Evolutionary conservation across 2,888 invertebrate genomes (phyloP), one percentile per base, ranked within the genome.

Genomic region (Hyles lineata): DNA sequence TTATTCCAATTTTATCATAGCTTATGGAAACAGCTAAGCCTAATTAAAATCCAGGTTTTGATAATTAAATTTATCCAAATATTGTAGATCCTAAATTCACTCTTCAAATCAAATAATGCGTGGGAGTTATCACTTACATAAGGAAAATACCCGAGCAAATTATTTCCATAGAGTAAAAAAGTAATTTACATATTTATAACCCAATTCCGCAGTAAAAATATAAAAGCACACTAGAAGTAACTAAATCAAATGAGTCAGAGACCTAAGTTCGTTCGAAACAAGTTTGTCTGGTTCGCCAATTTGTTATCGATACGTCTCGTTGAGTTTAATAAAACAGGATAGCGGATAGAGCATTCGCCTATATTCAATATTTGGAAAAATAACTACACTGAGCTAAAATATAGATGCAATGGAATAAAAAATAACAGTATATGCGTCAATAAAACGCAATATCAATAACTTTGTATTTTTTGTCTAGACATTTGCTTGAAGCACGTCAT

Each of bases 281-380:
- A 83, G 87, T 88, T 84, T 80, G 79, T 78, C 87, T 80, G 80
- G 87, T 88, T 84, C 78, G 77, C 75, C 79, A 79, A 82, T 81
- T 83, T 77, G 79, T 78, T 79, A 83, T 78, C 76, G 77, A 82
- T 81, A 78, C 76, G 74, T 82, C 75, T 78, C 75, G 73, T 74
- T 77, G 74, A 72, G 70, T 78, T 70, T 73, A 76, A 76, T 76
- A 74, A 76, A 78, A 43, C 43, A 29, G 25, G 70, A 60, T 69
- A 43, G 60, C 67, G 23, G 67, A 67, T 23, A 50, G 21, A 52
- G n/a, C 70, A 52, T 70, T 72, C 52, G 21, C 60, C 59, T 60
- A 70, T 21, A 29, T 60, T 50, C 50, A 69, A 32, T 29, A 23
- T 29, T 50, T 5, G 32, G 35, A 43, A 52, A 70, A 60, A 69